phyloP scores from a whole-genome alignment of 2,888 invertebrate genomes.

The Meta bourneti region DNA sequence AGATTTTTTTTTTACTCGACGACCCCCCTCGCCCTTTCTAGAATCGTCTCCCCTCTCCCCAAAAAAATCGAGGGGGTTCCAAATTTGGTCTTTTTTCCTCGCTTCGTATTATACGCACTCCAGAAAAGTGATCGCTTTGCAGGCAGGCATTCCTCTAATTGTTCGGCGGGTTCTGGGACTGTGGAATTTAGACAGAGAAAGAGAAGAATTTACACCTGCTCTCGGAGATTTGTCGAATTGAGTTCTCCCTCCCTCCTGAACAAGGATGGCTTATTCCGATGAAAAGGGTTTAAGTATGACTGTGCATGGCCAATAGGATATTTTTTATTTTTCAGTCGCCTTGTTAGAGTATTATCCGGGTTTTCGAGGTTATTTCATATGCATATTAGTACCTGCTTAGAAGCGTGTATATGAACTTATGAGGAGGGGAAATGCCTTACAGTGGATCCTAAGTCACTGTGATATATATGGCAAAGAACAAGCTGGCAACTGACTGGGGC shows the following conservation, averaged over 20 bases:
- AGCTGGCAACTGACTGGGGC: no score
- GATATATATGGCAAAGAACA: no score
- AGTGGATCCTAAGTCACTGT: no score
- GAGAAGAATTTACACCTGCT: slow-evolving; percentile 19
- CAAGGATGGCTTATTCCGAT: not conserved
- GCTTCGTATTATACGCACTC: not conserved
- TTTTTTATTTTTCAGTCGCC: not conserved
- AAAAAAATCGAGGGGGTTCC: not conserved
- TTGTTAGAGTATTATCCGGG: not conserved
- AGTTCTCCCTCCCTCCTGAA: slow-evolving; percentile 1
- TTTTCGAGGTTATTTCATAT: not conserved
- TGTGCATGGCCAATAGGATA: not conserved
- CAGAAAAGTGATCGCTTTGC: slow-evolving; percentile 18
- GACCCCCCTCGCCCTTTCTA: not conserved
- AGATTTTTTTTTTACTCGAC: not conserved
- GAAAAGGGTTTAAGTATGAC: slow-evolving; percentile 9
- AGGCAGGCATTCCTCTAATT: slow-evolving; percentile 25
- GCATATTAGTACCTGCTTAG: not conserved
- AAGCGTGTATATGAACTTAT: no score
- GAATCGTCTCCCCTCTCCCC: not conserved
- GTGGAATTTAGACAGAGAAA: slow-evolving; percentile 9
- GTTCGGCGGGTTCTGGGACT: not conserved
- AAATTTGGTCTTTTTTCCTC: slow-evolving; percentile 1
- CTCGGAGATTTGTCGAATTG: not conserved
- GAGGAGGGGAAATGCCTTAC: no score